phyloP scores from a whole-genome alignment of 2,113 vertebrate species.

The Nestor notabilis region DNA sequence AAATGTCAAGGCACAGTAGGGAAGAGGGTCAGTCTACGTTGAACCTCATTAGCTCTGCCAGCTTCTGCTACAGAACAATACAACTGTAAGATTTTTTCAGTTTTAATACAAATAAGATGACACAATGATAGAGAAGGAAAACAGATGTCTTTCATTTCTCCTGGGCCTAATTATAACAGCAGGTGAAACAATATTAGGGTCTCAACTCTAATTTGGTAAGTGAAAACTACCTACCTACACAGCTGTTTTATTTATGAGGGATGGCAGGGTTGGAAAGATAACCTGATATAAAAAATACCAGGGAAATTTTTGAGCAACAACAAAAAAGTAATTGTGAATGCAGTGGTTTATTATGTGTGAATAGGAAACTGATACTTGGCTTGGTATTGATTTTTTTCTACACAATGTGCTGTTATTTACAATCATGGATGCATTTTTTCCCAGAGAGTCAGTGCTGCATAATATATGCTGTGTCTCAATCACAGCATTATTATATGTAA shows the following conservation, averaged over 20 bases:
- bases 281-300: neutral
- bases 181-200: constrained; percentile 13
- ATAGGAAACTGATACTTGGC: neutral
- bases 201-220: constrained; percentile 25
- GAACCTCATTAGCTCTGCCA: neutral
- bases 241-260: constrained; percentile 31
- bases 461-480: constrained; percentile 7
- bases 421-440: neutral
- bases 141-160: constrained; percentile 25
- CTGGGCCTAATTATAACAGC: constrained; percentile 35
- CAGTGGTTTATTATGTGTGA: neutral
- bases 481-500: neutral
- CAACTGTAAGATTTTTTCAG: neutral
- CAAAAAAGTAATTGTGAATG: neutral
- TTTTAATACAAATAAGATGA: neutral
- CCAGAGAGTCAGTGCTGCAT: neutral
- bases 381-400: constrained; percentile 19
- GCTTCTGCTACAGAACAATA: neutral
- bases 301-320: neutral
- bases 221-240: neutral
- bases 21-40: neutral
- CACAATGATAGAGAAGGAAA: neutral
- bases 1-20: constrained; percentile 1
- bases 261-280: neutral
- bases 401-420: neutral